phyloP scores from a whole-genome alignment of 2,797 vertebrate genomes.

The Pampus argenteus region DNA sequence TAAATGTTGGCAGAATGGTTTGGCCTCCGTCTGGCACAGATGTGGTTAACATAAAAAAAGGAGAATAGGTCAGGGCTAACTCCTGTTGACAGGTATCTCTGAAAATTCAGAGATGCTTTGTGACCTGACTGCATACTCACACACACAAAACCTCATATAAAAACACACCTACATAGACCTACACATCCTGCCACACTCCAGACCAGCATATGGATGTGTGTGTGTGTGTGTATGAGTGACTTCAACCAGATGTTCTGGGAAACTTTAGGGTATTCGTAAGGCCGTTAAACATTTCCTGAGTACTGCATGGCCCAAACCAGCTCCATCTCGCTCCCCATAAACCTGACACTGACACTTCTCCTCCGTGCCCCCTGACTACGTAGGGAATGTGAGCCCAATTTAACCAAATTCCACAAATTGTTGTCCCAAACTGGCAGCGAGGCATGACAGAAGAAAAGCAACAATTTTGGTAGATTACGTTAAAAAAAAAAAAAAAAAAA shows the following conservation, averaged over 20 bases:
- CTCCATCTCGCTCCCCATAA: constrained; percentile 34
- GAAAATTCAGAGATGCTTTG: constrained; percentile 41
- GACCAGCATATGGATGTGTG: constrained; percentile 42
- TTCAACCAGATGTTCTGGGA: constrained; percentile 74
- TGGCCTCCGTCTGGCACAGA: constrained; percentile 39
- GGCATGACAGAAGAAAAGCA: constrained; percentile 31
- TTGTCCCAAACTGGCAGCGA: constrained; percentile 50
- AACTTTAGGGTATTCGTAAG: constrained; percentile 64
- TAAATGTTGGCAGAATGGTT: constrained; percentile 38
- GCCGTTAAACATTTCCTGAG: constrained; percentile 77
- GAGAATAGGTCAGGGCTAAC: constrained; percentile 30
- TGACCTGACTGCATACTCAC: constrained; percentile 30
- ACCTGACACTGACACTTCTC: constrained; percentile 43
- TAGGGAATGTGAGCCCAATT: constrained; percentile 58
- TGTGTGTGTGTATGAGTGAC: constrained; percentile 50
- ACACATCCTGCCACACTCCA: constrained; percentile 41
- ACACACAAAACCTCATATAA: constrained; percentile 40
- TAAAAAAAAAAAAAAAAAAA: constrained; percentile 31
- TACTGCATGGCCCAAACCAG: constrained; percentile 30
- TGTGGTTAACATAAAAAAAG: constrained; percentile 31
- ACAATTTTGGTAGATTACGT: constrained; percentile 45
- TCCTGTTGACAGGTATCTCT: constrained; percentile 36
- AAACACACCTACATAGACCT: constrained; percentile 46
- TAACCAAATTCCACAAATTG: constrained; percentile 69
- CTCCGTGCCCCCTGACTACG: constrained; percentile 36